phyloP scores from a whole-genome alignment of 2,797 vertebrate genomes.

The Momotus momota region DNA sequence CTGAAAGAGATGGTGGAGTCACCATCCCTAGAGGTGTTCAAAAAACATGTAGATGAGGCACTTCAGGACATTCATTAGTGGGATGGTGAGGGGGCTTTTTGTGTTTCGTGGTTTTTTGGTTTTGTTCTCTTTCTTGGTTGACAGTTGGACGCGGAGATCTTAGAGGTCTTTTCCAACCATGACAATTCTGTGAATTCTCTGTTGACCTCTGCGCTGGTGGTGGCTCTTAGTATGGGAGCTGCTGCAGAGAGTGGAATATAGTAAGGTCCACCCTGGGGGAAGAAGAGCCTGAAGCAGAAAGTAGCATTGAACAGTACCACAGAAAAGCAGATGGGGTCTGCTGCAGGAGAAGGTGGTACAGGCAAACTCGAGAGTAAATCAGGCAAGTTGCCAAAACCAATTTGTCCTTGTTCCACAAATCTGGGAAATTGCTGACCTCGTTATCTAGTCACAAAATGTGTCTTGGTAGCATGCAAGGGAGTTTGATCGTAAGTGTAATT shows the following conservation, averaged over 20 bases:
- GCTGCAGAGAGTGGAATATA: neutral
- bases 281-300: neutral
- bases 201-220: neutral
- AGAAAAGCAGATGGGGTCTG: neutral
- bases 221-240: neutral
- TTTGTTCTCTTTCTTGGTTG: too few relatives aligned
- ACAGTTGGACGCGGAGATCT: too few relatives aligned
- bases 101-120: too few relatives aligned
- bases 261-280: neutral
- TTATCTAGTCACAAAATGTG: neutral
- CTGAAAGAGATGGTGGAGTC: too few relatives aligned
- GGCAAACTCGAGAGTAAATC: neutral
- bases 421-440: constrained; percentile 3
- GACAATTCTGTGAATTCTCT: neutral
- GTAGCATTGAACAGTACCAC: neutral
- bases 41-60: too few relatives aligned
- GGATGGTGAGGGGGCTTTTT: too few relatives aligned
- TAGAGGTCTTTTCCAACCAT: too few relatives aligned
- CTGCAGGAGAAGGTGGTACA: neutral
- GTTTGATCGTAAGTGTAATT: constrained; percentile 8
- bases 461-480: neutral
- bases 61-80: too few relatives aligned
- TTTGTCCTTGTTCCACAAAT: neutral
- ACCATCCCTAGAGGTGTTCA: too few relatives aligned
- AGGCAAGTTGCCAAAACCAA: neutral